A percentile compares a stretch with the other conserved stretches of the same genome.
These are phyloP conservation scores for Pterophyllum scalare DNA, from an alignment of 2,113 vertebrate genomes.

Conservation along the genomic window DNA sequence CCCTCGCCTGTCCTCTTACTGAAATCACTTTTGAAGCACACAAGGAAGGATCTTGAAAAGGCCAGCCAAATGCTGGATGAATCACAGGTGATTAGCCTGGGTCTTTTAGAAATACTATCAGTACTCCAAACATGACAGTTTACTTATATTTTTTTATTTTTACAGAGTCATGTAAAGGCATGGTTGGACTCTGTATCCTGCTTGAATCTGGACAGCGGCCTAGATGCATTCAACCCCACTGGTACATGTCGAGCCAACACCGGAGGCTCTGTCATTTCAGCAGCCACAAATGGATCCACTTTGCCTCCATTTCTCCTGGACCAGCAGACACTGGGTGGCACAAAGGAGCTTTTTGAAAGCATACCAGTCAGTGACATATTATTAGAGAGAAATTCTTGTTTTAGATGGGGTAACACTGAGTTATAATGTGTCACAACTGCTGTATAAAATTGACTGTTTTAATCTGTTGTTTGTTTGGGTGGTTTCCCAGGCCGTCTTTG, in stretches of 20 bases:
- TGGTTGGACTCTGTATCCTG: conserved; percentile 82
- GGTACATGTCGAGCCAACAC: conserved; percentile 39
- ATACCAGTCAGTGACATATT: conserved; percentile 78
- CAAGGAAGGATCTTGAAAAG: conserved; percentile 84
- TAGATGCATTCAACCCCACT: conserved; percentile 72
- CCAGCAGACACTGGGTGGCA: conserved; percentile 68
- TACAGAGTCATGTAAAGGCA: conserved; percentile 75
- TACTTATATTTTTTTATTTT: conserved; percentile 14
- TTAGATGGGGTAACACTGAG: not conserved
- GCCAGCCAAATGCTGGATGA: conserved; percentile 63
- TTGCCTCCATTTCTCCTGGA: conserved; percentile 86
- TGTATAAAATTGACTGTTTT: not conserved
- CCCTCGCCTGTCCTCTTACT: conserved; percentile 83
- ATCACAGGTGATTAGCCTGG: conserved; percentile 78
- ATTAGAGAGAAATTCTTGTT: not conserved
- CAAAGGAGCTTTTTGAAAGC: conserved; percentile 70
- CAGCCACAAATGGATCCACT: conserved; percentile 61
- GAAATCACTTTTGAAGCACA: conserved; percentile 84
- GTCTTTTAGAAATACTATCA: not conserved
- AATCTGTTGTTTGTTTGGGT: conserved; percentile 2
- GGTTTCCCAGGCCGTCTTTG: conserved; percentile 83
- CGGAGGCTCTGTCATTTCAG: conserved; percentile 36
- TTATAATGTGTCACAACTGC: not conserved
- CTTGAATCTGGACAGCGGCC: conserved; percentile 80
- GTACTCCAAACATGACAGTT: not conserved